Percentiles rank a stretch among this genome's conserved stretches.
phyloP scores from a whole-genome alignment of 2,113 vertebrate species.

The Nymphicus hollandicus region DNA sequence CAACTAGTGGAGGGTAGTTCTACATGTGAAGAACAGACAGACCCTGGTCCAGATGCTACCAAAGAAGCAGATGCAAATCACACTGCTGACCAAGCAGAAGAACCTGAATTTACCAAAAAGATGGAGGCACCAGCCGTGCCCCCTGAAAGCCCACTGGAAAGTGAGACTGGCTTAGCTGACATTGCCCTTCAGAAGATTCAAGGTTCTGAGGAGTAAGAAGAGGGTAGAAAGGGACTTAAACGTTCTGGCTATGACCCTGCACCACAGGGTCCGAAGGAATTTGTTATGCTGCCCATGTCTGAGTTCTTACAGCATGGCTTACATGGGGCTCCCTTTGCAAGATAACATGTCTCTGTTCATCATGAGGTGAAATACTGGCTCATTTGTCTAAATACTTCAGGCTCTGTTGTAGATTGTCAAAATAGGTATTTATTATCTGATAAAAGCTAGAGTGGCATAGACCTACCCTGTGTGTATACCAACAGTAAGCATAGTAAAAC shows the following conservation, averaged over 20 bases:
- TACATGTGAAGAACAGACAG: constrained; percentile 37
- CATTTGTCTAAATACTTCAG: background rate
- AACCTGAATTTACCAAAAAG: constrained; percentile 18
- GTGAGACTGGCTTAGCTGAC: background rate
- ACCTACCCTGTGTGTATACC: background rate
- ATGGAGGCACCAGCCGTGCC: background rate
- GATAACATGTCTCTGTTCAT: background rate
- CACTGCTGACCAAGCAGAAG: background rate
- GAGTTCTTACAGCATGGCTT: background rate
- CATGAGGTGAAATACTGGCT: background rate
- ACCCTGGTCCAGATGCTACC: background rate
- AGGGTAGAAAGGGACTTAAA: background rate
- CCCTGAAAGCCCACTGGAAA: background rate
- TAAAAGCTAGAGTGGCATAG: background rate
- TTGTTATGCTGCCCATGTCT: background rate
- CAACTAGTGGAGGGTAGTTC: constrained; percentile 15
- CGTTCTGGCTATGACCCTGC: background rate
- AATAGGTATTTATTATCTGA: constrained; percentile 8
- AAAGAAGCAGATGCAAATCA: constrained; percentile 15
- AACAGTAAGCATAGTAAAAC: background rate
- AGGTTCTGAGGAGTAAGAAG: constrained; percentile 63
- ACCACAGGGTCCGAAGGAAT: background rate
- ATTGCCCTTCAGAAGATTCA: constrained; percentile 25
- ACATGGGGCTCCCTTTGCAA: background rate
- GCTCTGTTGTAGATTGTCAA: constrained; percentile 4